phyloP scores from a whole-genome alignment of 2,888 invertebrate species.

The Shargacucullia verbasci region DNA sequence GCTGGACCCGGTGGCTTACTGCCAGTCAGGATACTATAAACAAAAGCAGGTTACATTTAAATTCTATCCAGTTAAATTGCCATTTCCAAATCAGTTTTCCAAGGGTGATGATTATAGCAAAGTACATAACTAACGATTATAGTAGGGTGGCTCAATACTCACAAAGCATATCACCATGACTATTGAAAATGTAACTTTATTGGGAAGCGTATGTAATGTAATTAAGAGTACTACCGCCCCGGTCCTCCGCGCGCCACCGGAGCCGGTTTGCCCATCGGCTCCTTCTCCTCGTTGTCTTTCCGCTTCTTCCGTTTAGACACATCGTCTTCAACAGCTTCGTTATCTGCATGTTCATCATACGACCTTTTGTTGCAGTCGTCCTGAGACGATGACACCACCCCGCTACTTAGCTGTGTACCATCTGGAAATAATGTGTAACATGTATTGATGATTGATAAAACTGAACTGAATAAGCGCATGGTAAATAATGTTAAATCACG shows the following conservation, averaged over 20 bases:
- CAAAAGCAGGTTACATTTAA: not conserved
- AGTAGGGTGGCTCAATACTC: no score
- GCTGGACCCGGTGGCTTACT: slow-evolving; percentile 88
- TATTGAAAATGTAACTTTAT: no score
- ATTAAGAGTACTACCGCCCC: slow-evolving; percentile 69
- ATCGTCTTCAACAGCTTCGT: slow-evolving; percentile 90
- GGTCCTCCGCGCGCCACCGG: slow-evolving; percentile 74
- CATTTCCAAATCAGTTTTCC: no score
- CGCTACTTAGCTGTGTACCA: slow-evolving; percentile 76
- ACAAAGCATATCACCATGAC: no score
- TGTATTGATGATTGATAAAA: slow-evolving; percentile 1
- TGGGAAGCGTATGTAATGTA: not conserved
- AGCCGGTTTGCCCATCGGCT: slow-evolving; percentile 87
- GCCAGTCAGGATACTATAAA: slow-evolving; percentile 76
- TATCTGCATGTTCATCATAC: slow-evolving; percentile 87
- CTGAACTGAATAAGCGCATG: no score
- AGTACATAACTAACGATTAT: no score
- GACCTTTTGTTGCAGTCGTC: slow-evolving; percentile 75
- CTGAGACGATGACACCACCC: slow-evolving; percentile 80
- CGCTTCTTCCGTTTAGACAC: slow-evolving; percentile 92
- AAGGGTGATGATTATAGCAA: no score
- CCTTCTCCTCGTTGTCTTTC: slow-evolving; percentile 91
- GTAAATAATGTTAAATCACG: no score
- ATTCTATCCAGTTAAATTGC: not conserved
- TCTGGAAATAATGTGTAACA: slow-evolving; percentile 54